phyloP scores from a whole-genome alignment of 2,797 vertebrate species.

The Gymnothorax reevesii region DNA sequence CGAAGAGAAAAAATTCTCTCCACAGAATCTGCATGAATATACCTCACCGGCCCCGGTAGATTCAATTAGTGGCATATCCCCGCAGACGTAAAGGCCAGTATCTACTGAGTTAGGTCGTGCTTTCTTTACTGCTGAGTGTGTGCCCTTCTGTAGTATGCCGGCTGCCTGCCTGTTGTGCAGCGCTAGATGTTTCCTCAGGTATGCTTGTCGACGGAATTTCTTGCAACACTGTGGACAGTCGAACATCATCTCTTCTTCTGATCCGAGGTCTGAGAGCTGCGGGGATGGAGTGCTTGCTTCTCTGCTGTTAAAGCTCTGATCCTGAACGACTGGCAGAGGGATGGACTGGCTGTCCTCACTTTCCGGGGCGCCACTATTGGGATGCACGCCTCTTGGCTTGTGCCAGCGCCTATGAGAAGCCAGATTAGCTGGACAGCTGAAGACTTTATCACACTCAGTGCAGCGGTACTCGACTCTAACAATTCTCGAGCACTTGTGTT shows the following conservation, averaged over 20 bases:
- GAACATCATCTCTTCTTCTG: slow-evolving; percentile 51
- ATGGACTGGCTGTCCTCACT: slow-evolving; percentile 35
- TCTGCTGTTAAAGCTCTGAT: not conserved
- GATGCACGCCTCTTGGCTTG: slow-evolving; percentile 48
- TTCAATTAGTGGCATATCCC: slow-evolving; percentile 21
- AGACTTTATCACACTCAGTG: slow-evolving; percentile 66
- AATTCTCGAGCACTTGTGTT: slow-evolving; percentile 64
- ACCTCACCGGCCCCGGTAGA: slow-evolving; percentile 21
- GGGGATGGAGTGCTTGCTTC: slow-evolving; percentile 24
- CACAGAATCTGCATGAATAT: slow-evolving; percentile 50
- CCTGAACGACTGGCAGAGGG: slow-evolving; percentile 4
- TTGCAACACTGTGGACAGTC: slow-evolving; percentile 55
- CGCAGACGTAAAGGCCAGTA: slow-evolving; percentile 14
- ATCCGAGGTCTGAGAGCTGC: slow-evolving; percentile 42
- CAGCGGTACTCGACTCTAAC: slow-evolving; percentile 66
- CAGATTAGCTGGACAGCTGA: slow-evolving; percentile 66
- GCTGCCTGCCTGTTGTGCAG: slow-evolving; percentile 51
- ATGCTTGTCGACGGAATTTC: slow-evolving; percentile 56
- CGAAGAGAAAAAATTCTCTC: slow-evolving; percentile 51
- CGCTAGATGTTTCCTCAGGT: slow-evolving; percentile 59
- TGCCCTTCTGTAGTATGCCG: slow-evolving; percentile 29
- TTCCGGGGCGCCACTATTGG: slow-evolving; percentile 17
- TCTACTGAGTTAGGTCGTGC: slow-evolving; percentile 9
- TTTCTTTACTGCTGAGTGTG: not conserved
- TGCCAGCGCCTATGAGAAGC: slow-evolving; percentile 68